Percentiles rank a stretch among this genome's conserved stretches.
Evolutionary conservation across 2,797 vertebrate genomes (phyloP).

Genomic region (Malacoraja senta): DNA sequence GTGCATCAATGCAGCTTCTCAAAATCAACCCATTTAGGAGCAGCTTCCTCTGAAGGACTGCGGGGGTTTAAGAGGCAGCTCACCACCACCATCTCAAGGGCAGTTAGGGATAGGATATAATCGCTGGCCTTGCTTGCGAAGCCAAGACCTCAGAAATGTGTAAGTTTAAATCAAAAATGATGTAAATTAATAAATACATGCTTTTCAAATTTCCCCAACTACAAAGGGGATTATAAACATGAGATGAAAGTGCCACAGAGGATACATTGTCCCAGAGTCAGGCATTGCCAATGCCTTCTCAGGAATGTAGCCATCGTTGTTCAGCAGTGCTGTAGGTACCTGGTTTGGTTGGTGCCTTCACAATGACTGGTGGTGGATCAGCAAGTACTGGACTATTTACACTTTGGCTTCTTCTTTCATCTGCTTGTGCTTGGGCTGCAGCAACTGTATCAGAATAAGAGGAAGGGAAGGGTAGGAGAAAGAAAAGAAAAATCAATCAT

Average conservation of each 20-base stretch:
- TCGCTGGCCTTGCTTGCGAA: too few species aligned
- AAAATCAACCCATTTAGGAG: too few species aligned
- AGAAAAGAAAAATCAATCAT: neutral
- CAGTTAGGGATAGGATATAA: too few species aligned
- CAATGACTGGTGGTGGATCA: conserved; percentile 6
- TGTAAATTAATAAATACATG: too few species aligned
- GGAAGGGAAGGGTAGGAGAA: neutral
- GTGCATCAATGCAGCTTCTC: too few species aligned
- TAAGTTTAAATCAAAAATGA: too few species aligned
- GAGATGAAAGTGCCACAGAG: neutral
- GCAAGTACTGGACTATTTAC: conserved; percentile 56
- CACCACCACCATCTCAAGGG: too few species aligned
- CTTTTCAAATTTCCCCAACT: neutral
- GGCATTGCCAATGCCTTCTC: too few species aligned
- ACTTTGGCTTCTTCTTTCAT: conserved; percentile 76
- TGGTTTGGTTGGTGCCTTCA: conserved; percentile 69
- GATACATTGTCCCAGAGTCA: neutral
- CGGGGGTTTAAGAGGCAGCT: too few species aligned
- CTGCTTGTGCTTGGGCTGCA: conserved; percentile 78
- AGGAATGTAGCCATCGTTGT: neutral
- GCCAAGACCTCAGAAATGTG: too few species aligned
- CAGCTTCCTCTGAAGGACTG: too few species aligned
- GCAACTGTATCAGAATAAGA: conserved; percentile 63
- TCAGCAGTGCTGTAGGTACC: conserved; percentile 56
- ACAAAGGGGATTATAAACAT: neutral